A percentile compares a stretch with the other conserved stretches of the same genome.
Evolutionary conservation across 92 coral and sea anemone genomes (phyloP).

Genomic region (Zoanthus solanderi): DNA sequence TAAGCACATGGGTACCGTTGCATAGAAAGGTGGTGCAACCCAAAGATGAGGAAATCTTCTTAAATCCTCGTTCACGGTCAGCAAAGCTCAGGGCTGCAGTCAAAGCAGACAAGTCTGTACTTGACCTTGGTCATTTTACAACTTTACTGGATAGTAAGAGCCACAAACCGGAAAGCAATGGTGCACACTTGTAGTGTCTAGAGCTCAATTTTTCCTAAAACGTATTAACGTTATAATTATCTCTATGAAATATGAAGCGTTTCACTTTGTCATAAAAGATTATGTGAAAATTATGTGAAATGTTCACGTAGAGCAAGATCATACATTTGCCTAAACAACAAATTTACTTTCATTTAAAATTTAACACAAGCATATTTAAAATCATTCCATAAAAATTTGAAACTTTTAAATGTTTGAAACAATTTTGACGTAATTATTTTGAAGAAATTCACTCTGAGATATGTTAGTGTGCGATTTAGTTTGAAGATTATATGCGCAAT

Average conservation of each 20-base stretch:
- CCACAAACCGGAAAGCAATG: slow-evolving; percentile 56
- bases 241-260: neutral
- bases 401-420: too few species aligned
- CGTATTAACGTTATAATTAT: neutral
- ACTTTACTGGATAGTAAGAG: slow-evolving; percentile 58
- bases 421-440: too few species aligned
- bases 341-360: too few species aligned
- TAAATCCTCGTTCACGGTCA: slow-evolving; percentile 88
- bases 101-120: slow-evolving; percentile 76
- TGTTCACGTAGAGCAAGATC: too few species aligned
- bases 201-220: neutral
- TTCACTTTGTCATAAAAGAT: neutral
- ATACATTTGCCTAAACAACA: too few species aligned
- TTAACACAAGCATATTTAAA: too few species aligned
- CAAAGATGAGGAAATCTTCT: slow-evolving; percentile 76
- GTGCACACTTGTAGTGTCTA: slow-evolving; percentile 45
- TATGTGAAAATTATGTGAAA: too few species aligned
- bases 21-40: slow-evolving; percentile 83
- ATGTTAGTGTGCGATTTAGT: too few species aligned
- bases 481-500: too few species aligned
- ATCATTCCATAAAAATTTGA: too few species aligned
- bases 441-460: too few species aligned
- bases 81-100: slow-evolving; percentile 87
- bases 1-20: slow-evolving; percentile 80
- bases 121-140: slow-evolving; percentile 73